Evolutionary conservation across 2,888 invertebrate species (phyloP).

Genomic region (Sisyra terminalis): DNA sequence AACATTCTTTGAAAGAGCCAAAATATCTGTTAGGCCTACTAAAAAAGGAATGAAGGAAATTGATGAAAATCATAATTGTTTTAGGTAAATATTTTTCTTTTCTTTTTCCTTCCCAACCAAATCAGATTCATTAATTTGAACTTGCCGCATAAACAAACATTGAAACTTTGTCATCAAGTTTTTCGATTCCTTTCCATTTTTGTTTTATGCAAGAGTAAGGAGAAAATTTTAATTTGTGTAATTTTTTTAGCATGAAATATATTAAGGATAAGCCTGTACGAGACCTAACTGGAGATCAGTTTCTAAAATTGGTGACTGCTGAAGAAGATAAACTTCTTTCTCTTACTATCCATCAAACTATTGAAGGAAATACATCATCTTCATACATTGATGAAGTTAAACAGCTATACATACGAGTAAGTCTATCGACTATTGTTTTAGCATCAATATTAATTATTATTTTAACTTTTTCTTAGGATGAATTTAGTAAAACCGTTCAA

Average conservation of each 20-base stretch:
- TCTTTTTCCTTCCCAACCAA: no score
- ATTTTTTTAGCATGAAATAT: constrained; percentile 56
- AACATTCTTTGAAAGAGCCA: constrained; percentile 76
- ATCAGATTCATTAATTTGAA: no score
- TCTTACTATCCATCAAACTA: constrained; percentile 53
- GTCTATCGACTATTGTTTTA: constrained; percentile 8
- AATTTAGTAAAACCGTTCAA: constrained; percentile 83
- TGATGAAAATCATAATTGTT: constrained; percentile 85
- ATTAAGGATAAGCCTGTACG: constrained; percentile 83
- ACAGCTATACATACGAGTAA: constrained; percentile 62
- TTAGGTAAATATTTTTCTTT: constrained; percentile 33
- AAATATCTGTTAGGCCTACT: constrained; percentile 66
- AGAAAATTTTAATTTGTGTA: constrained; percentile 2
- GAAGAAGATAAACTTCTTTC: constrained; percentile 66
- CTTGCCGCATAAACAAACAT: no score
- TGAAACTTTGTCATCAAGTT: no score
- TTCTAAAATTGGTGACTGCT: constrained; percentile 63
- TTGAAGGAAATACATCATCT: constrained; percentile 59
- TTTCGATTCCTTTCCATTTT: no score
- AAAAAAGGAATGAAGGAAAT: constrained; percentile 86
- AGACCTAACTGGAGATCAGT: constrained; percentile 80
- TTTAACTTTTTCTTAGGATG: constrained; percentile 43
- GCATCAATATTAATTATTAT: not conserved
- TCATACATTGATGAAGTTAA: constrained; percentile 83
- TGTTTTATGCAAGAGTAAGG: no score